phyloP scores from a whole-genome alignment of 2,888 invertebrate genomes.

The Heteromyza rotundicornis region DNA sequence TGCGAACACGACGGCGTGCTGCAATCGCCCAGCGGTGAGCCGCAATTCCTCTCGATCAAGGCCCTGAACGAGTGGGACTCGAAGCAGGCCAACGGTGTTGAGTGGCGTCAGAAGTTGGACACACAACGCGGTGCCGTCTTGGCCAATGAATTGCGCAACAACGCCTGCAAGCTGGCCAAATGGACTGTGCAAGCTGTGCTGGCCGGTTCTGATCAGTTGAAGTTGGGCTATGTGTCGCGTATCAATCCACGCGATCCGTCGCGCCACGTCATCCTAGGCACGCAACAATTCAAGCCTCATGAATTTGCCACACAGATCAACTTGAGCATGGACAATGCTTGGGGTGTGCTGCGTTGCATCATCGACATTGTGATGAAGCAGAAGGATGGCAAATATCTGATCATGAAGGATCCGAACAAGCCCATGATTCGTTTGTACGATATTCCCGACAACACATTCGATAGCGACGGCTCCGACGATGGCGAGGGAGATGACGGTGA shows the following conservation, averaged over 20 bases:
- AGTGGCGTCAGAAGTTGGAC: conserved; percentile 98
- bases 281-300: conserved; percentile 96
- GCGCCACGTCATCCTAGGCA: conserved; percentile 95
- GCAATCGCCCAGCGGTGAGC: conserved; percentile 84
- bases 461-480: conserved; percentile 90
- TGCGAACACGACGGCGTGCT: conserved; percentile 98
- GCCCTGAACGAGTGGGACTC: conserved; percentile 99
- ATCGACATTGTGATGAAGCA: conserved; percentile 97
- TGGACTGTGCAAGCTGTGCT: conserved; percentile 96
- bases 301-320: conserved; percentile 99
- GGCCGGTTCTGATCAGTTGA: conserved; percentile 96
- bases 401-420: conserved; percentile 99
- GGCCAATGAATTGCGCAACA: conserved; percentile 97
- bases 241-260: conserved; percentile 91
- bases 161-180: conserved; percentile 99
- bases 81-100: conserved; percentile 92
- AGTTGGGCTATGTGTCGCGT: conserved; percentile 99
- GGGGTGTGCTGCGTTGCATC: conserved; percentile 97
- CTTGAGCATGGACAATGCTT: conserved; percentile 98
- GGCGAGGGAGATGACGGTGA: conserved; percentile 62
- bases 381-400: conserved; percentile 94
- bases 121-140: conserved; percentile 97
- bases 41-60: conserved; percentile 93
- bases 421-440: conserved; percentile 96
- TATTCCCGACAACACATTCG: conserved; percentile 98